These are phyloP conservation scores for Leptosomus discolor DNA, from an alignment of 2,113 vertebrate species.

Conservation along the genomic window DNA sequence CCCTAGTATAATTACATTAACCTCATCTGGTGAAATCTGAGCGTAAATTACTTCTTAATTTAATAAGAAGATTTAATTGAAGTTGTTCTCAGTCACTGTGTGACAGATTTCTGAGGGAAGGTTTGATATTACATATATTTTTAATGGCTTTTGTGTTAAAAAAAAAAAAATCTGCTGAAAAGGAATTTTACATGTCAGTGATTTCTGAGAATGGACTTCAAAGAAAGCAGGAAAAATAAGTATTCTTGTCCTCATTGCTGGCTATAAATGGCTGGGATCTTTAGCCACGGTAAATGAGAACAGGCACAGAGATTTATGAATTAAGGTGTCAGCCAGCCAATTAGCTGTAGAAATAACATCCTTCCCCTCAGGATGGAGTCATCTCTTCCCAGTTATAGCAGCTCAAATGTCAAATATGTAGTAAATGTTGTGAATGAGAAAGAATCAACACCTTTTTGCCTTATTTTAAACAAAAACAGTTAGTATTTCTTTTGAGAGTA, in stretches of 20 bases:
- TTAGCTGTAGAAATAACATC: constrained; percentile 74
- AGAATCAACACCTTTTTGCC: constrained; percentile 54
- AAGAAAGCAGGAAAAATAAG: constrained; percentile 33
- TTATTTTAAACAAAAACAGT: constrained; percentile 4
- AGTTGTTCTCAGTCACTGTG: not conserved
- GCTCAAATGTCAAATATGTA: constrained; percentile 77
- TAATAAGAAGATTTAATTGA: constrained; percentile 48
- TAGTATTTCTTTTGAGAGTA: not conserved
- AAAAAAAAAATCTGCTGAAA: not conserved
- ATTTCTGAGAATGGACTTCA: constrained; percentile 47
- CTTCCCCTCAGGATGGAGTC: constrained; percentile 72
- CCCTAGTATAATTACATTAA: constrained; percentile 32
- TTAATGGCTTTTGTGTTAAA: not conserved
- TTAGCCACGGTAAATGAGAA: constrained; percentile 67
- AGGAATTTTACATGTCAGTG: not conserved
- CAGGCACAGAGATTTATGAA: constrained; percentile 42
- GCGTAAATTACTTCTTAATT: constrained; percentile 40
- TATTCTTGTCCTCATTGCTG: constrained; percentile 13
- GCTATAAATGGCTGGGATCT: constrained; percentile 59
- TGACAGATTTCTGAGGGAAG: not conserved
- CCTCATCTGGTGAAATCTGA: constrained; percentile 39
- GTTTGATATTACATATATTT: not conserved
- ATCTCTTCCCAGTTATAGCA: constrained; percentile 65
- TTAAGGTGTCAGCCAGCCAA: constrained; percentile 75
- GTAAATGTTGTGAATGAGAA: constrained; percentile 68